phyloP scores from a whole-genome alignment of 2,113 vertebrate genomes.

The Hylia prasina region DNA sequence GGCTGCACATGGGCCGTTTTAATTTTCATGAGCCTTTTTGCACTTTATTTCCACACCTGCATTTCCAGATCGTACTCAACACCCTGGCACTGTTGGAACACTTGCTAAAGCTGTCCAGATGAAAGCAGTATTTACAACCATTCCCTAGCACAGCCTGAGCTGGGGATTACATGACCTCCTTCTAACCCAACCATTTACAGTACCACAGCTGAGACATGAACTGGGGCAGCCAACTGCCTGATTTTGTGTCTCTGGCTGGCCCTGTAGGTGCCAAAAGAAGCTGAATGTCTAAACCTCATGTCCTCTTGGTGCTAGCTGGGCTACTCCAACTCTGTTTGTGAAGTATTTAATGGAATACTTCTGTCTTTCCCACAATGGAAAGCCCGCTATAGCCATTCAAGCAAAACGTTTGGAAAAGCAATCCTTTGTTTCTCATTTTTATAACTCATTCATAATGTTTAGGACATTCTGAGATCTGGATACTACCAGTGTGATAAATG shows the following conservation, averaged over 20 bases:
- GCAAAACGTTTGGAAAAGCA: slow-evolving; percentile 46
- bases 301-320: not conserved
- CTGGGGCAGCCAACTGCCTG: not conserved
- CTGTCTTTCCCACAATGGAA: slow-evolving; percentile 4
- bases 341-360: not conserved
- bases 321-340: not conserved
- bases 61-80: not conserved
- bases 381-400: not conserved
- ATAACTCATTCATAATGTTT: slow-evolving; percentile 58
- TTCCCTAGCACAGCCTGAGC: not conserved
- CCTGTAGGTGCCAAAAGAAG: not conserved
- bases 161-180: not conserved
- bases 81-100: not conserved
- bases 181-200: not conserved
- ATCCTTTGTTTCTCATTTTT: slow-evolving; percentile 57
- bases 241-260: not conserved
- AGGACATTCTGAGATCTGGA: not conserved
- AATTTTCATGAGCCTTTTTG: not conserved
- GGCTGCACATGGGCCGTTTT: not conserved
- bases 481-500: slow-evolving; percentile 49
- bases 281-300: not conserved
- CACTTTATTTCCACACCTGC: not conserved
- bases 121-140: not conserved
- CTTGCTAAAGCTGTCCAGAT: not conserved
- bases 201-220: not conserved